These are phyloP conservation scores for Fringilla coelebs DNA, from an alignment of 2,797 vertebrate species.

Conservation along the genomic window DNA sequence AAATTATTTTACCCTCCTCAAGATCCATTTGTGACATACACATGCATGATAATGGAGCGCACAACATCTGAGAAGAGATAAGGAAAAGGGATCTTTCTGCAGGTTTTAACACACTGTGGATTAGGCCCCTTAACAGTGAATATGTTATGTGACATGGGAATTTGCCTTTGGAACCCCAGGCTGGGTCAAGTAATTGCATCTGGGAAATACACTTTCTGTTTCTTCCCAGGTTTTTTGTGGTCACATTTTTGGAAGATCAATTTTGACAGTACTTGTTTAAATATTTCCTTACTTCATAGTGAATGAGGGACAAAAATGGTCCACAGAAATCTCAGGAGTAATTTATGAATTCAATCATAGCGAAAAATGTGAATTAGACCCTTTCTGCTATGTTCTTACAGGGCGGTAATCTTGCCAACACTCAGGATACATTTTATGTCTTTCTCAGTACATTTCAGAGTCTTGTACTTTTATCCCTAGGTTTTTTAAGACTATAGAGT, in stretches of 20 bases:
- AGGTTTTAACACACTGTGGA: neutral
- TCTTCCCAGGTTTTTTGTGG: conserved; percentile 12
- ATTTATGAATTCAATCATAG: neutral
- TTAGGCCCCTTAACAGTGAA: neutral
- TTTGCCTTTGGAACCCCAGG: neutral
- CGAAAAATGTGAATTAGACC: neutral
- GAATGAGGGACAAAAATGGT: neutral
- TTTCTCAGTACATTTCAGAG: neutral
- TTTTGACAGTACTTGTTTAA: conserved; percentile 49
- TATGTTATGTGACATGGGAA: neutral
- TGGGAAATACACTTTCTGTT: conserved; percentile 18
- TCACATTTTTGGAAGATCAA: conserved; percentile 27
- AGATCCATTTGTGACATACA: neutral
- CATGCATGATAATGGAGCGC: neutral
- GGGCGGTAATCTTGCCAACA: neutral
- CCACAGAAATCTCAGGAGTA: conserved; percentile 36
- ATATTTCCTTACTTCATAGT: conserved; percentile 14
- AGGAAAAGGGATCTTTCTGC: neutral
- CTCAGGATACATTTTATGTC: neutral
- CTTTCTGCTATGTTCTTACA: neutral
- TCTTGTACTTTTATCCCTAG: neutral
- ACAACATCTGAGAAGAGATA: neutral
- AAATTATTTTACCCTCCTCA: neutral
- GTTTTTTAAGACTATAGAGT: neutral
- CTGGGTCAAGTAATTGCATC: neutral